phyloP scores from a whole-genome alignment of 2,113 vertebrate genomes.

The Rhinoptilus africanus region DNA sequence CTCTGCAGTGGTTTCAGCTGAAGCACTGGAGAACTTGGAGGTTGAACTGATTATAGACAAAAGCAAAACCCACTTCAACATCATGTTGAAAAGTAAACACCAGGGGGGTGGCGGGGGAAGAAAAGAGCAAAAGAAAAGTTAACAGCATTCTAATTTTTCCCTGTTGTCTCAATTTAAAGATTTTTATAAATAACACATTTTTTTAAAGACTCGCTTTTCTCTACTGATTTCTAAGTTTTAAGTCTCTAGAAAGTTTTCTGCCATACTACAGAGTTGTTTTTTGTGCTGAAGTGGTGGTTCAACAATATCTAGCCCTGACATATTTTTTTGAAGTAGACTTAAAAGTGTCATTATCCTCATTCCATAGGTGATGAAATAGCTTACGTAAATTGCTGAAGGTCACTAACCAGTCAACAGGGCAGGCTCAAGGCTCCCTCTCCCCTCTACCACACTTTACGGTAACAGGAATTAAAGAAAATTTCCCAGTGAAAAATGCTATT shows the following conservation, averaged over 20 bases:
- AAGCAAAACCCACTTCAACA: slow-evolving; percentile 43
- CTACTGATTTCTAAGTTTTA: not conserved
- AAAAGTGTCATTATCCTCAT: slow-evolving; percentile 29
- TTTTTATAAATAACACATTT: slow-evolving; percentile 26
- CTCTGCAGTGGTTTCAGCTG: slow-evolving; percentile 4
- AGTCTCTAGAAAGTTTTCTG: not conserved
- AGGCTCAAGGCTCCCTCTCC: not conserved
- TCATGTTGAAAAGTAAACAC: slow-evolving; percentile 24
- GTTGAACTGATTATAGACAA: not conserved
- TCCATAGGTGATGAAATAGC: slow-evolving; percentile 39
- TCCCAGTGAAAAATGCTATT: not conserved
- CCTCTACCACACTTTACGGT: not conserved
- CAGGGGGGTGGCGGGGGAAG: not conserved
- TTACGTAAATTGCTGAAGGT: slow-evolving; percentile 38
- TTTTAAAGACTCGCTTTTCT: not conserved
- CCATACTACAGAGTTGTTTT: not conserved
- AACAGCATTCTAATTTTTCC: slow-evolving; percentile 25
- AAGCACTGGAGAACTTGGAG: not conserved
- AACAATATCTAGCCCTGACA: not conserved
- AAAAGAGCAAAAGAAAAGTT: slow-evolving; percentile 6
- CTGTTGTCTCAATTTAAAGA: slow-evolving; percentile 19
- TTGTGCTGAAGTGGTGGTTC: not conserved
- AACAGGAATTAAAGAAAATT: slow-evolving; percentile 13
- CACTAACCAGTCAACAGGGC: slow-evolving; percentile 4
- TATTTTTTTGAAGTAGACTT: not conserved